Conservation (phyloP, 2,797 vertebrate species). For the Chelon labrosus region DNA sequence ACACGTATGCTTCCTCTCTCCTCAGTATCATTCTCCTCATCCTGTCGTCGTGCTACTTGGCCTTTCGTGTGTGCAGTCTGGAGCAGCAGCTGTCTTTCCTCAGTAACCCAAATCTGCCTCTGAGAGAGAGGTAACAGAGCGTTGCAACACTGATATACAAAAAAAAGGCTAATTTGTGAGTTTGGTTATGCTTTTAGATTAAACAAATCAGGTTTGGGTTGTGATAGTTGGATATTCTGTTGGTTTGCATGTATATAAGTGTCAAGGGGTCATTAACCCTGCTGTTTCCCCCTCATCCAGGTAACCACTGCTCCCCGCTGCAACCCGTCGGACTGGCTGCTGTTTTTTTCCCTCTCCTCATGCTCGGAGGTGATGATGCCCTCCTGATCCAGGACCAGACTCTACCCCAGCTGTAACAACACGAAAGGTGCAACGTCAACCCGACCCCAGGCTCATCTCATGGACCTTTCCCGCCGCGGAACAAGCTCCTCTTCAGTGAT, state of each 20-base stretch:
- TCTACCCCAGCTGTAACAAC: background rate
- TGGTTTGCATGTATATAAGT: too few relatives aligned
- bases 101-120: conserved; percentile 80
- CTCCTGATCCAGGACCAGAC: conserved; percentile 48
- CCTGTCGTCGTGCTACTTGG: conserved; percentile 94
- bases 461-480: conserved; percentile 22
- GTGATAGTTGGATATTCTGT: too few relatives aligned
- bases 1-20: background rate
- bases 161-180: too few relatives aligned
- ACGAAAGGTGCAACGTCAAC: conserved; percentile 1
- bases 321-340: conserved; percentile 17
- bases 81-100: conserved; percentile 93
- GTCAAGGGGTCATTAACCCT: conserved; percentile 4
- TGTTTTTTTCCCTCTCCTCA: conserved; percentile 21
- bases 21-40: conserved; percentile 92
- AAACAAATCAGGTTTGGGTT: too few relatives aligned
- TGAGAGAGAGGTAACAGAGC: conserved; percentile 85
- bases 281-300: conserved; percentile 42
- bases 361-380: conserved; percentile 16
- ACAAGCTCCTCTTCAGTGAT: conserved; percentile 60
- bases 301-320: conserved; percentile 60
- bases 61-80: conserved; percentile 94
- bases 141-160: background rate
- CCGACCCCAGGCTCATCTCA: conserved; percentile 14
- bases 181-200: too few relatives aligned